A percentile compares a stretch with the other conserved stretches of the same genome.
Conservation (phyloP, 2,113 vertebrate genomes). For the Cervus canadensis region DNA sequence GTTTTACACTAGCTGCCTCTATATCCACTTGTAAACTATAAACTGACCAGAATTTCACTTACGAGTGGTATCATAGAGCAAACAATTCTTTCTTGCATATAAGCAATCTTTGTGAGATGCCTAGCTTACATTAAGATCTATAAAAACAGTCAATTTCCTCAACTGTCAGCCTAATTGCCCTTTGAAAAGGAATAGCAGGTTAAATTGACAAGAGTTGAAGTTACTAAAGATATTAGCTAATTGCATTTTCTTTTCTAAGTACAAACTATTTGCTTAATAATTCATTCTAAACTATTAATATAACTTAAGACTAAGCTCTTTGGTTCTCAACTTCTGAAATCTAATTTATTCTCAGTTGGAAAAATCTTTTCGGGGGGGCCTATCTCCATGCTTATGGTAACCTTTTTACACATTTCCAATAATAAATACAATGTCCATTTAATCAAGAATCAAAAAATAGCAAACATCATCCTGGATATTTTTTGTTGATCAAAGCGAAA, state of each 20-base stretch:
- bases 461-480: background rate
- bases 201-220: conserved; percentile 25
- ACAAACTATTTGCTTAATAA: conserved; percentile 23
- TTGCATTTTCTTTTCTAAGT: conserved; percentile 17
- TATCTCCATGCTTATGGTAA: background rate
- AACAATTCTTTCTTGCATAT: background rate
- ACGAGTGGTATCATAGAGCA: background rate
- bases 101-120: background rate
- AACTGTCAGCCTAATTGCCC: background rate
- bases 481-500: background rate
- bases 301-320: background rate
- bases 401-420: background rate
- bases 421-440: background rate
- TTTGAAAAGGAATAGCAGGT: background rate
- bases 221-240: conserved; percentile 15
- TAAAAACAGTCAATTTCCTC: background rate
- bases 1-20: background rate
- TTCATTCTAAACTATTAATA: background rate
- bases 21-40: background rate
- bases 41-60: background rate
- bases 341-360: background rate
- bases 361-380: background rate
- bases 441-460: background rate
- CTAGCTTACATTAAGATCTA: background rate
- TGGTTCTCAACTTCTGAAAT: background rate